Evolutionary conservation across 2,113 vertebrate genomes (phyloP).

Genomic region (Orthonyx spaldingii): DNA sequence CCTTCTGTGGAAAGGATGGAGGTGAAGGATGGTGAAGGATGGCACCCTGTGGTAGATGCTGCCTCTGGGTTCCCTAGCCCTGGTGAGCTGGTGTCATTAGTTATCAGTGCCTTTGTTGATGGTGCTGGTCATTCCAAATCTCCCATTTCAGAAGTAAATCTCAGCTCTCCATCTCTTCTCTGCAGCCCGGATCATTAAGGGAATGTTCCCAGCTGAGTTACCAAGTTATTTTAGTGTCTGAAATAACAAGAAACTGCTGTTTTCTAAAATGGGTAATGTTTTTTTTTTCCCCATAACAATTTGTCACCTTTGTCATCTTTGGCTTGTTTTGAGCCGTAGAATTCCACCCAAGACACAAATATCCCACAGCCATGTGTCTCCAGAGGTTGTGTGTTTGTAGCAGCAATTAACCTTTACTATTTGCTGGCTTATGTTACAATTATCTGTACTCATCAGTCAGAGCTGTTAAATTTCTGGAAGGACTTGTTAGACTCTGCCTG

Average conservation of each 20-base stretch:
- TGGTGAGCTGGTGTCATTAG: not conserved
- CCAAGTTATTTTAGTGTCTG: not conserved
- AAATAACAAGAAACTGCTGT: not conserved
- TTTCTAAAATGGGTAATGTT: not conserved
- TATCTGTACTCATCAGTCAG: not conserved
- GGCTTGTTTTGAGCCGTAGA: not conserved
- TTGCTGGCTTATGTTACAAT: not conserved
- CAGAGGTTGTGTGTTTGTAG: not conserved
- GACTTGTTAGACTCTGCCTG: not conserved
- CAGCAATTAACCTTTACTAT: not conserved
- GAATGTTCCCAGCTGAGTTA: not conserved
- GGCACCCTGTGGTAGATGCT: not conserved
- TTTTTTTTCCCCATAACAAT: not conserved
- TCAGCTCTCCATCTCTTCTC: not conserved
- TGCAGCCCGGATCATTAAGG: rapidly evolving
- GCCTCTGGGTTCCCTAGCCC: not conserved
- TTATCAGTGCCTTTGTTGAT: not conserved
- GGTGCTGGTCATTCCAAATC: not conserved
- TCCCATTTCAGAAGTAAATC: not conserved
- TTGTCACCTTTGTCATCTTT: slow-evolving; percentile 13
- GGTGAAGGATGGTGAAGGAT: not conserved
- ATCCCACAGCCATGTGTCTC: not conserved
- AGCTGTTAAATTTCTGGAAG: not conserved
- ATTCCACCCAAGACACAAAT: not conserved
- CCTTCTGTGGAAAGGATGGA: not conserved